A percentile compares a stretch with the other conserved stretches of the same genome.
Evolutionary conservation across 2,113 vertebrate species (phyloP).

Genomic region (Stigmatopora argus): DNA sequence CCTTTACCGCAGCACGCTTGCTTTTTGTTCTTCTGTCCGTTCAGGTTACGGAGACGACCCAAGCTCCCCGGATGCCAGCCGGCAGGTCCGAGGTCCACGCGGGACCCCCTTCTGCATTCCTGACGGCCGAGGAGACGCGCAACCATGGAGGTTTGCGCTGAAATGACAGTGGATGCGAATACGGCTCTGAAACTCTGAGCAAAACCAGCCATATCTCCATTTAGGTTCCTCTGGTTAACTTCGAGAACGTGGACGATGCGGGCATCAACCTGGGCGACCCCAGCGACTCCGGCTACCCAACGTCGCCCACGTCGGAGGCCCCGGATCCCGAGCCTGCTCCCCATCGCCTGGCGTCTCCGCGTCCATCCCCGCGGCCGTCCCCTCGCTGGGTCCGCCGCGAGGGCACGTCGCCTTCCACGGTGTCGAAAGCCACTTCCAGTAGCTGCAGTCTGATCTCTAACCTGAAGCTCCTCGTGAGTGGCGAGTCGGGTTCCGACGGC

Average conservation of each 20-base stretch:
- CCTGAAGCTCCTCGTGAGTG: slow-evolving; percentile 77
- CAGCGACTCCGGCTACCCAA: slow-evolving; percentile 78
- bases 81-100: slow-evolving; percentile 34
- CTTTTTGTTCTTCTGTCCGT: slow-evolving; percentile 7
- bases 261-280: slow-evolving; percentile 74
- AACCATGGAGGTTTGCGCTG: slow-evolving; percentile 76
- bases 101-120: slow-evolving; percentile 29
- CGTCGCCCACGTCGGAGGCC: slow-evolving; percentile 65
- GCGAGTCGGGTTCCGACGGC: slow-evolving; percentile 79
- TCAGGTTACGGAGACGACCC: slow-evolving; percentile 39
- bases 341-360: slow-evolving; percentile 50
- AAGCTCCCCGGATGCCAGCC: slow-evolving; percentile 57
- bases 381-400: slow-evolving; percentile 51
- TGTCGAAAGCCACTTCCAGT: slow-evolving; percentile 72
- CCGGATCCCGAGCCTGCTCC: slow-evolving; percentile 58
- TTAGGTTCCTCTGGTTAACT: slow-evolving; percentile 81
- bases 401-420: slow-evolving; percentile 47
- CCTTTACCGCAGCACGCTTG: slow-evolving; percentile 15
- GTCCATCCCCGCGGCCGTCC: slow-evolving; percentile 58
- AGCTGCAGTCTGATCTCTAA: slow-evolving; percentile 81
- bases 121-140: slow-evolving; percentile 52
- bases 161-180: not conserved
- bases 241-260: slow-evolving; percentile 85
- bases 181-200: not conserved
- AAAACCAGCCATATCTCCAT: not conserved